Evolutionary conservation across 2,888 invertebrate genomes (phyloP), one percentile per base, ranked within the genome.

Genomic region (Dasypogon diadema): DNA sequence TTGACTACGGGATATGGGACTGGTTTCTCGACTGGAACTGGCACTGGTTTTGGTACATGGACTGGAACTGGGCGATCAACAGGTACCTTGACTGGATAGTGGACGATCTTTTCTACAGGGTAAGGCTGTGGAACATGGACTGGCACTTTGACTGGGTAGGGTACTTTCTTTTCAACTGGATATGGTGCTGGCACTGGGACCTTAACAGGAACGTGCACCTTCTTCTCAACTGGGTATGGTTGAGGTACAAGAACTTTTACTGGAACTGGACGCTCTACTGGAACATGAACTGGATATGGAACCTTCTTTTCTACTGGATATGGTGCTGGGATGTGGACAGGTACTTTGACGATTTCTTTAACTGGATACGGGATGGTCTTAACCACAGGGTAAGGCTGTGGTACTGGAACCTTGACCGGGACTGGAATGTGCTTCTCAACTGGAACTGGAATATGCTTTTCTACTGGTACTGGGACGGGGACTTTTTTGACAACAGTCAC

Each of bases 161-260:
- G 92, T 24, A 81, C 76, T 48, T 88, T 88, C 55, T 88, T 85
- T 78, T 87, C 83, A 1, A 90, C 90, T 74, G 92, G 92, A 87
- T 91, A 92, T 80, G 90, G 92, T 84, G 90, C 91, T 80, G 91
- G 91, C 14, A 91, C 91, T 81, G 89, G 91, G 78, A 92, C 92
- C 85, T 92, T 92, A 76, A 91, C 90, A 79, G 92, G 92, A 1
- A 82, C 81, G 78, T 91, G 92, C 70, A 93, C 91, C 83, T 90
- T 90, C 87, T 91, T 93, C 86, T 93, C 93, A 48, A 93, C 93
- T 51, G 93, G 93, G 86, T 93, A 93, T 2, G 93, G 94, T 79
- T 90, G 89, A 22, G 92, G 92, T 37, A 92, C 90, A 72, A 87
- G 90, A 1, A 93, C 91, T 82, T 93, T 91, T 22, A 92, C 91